Percentiles rank a stretch among this genome's conserved stretches.
Evolutionary conservation across 2,113 vertebrate species (phyloP).

Genomic region (Labrus mixtus): DNA sequence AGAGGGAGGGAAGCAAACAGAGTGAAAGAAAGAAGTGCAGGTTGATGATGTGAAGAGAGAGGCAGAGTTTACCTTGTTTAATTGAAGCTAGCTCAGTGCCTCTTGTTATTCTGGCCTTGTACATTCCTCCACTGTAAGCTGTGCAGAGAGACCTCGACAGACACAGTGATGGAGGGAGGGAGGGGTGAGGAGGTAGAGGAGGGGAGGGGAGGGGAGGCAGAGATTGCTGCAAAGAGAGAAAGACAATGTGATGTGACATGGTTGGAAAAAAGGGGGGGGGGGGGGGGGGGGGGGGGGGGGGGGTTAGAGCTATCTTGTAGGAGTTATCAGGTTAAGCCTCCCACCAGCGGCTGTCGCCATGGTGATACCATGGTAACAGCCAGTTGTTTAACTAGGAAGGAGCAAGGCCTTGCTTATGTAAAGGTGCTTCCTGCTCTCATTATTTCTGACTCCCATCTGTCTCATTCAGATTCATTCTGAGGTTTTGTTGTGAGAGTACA

Average conservation of each 20-base stretch:
- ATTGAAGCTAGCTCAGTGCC: constrained; percentile 24
- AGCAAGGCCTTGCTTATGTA: constrained; percentile 23
- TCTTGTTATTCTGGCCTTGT: constrained; percentile 48
- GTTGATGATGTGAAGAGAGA: constrained; percentile 7
- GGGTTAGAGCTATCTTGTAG: constrained; percentile 42
- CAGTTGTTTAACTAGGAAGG: constrained; percentile 58
- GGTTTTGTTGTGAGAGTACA: neutral
- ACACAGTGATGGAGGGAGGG: neutral
- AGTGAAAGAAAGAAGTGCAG: neutral
- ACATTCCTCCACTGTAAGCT: constrained; percentile 49
- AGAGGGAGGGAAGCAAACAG: neutral
- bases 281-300: neutral
- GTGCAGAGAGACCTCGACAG: constrained; percentile 23
- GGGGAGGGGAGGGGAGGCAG: neutral
- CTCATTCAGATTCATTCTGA: neutral
- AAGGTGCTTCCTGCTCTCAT: constrained; percentile 35
- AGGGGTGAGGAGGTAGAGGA: neutral
- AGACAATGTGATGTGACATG: constrained; percentile 50
- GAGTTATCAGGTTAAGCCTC: constrained; percentile 67
- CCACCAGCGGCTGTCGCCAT: constrained; percentile 68
- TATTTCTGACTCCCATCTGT: neutral
- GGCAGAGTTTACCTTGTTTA: constrained; percentile 22
- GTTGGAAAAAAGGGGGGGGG: constrained; percentile 21
- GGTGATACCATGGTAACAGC: constrained; percentile 70
- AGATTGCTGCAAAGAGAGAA: constrained; percentile 29